Base-by-base conservation (phyloP, 1,140 invertebrate species). In the Neuroterus valhalla region DNA sequence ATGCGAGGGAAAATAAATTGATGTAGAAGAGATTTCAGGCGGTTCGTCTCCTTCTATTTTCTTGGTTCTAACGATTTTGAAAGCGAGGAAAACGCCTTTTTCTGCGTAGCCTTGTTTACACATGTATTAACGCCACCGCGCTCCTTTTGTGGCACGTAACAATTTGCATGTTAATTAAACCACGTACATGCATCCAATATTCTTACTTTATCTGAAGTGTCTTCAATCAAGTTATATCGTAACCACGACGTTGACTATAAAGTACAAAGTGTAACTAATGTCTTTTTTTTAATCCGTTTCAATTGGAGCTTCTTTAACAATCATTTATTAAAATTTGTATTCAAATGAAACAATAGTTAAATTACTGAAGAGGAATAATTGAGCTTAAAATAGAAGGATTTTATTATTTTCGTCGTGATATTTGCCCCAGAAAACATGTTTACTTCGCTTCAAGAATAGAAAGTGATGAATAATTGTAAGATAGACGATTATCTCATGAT, bases 91-190 rank as follows among this genome's bases (percentile, higher is more conserved):
- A 80, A 76, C 69, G 38, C 76, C 68, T 78, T 80, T 72, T 74
- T 70, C 66, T 55, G 74, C 45, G 21, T 75, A 76, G 71, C 68
- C 68, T 76, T 73, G 74, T 74, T 75, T 66, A 78, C 72, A 75
- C 78, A 75, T 78, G 70, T 80, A 76, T 76, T 80, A 76, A 78
- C 74, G 72, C 66, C 71, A 26, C 50, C 45, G 31, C 23, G 70
- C 50, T 81, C 75, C 77, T 81, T 75, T 78, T 74, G 77, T 70
- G 50, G 68, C 42, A 44, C 72, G 17, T 48, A 77, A 68, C 72
- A 77, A 78, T 81, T 81, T 81, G 72, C 79, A 81, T 78, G 79
- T 72, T 81, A 78, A 81, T 81, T 81, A 81, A 81, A 81, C 72
- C 72, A 77, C 77, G 79, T 73, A 69, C 75, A 75, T 62, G 26